Evolutionary conservation across 1,140 invertebrate genomes (phyloP).

Genomic region (Neocloeon triangulifer): DNA sequence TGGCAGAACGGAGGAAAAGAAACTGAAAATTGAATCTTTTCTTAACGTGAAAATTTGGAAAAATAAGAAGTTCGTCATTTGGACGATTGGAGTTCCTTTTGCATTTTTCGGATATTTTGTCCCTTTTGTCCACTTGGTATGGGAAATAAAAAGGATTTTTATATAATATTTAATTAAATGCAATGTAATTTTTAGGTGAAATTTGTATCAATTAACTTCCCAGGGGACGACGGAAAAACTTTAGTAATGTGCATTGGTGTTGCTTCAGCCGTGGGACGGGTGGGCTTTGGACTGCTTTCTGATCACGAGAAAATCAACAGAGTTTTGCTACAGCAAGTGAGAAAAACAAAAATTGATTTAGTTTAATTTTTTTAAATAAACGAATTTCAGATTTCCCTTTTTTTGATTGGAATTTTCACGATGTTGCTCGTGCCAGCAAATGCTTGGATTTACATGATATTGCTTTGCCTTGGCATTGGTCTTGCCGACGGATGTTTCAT

Average conservation of each 20-base stretch:
- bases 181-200: constrained; percentile 19
- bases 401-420: constrained; percentile 58
- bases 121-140: constrained; percentile 77
- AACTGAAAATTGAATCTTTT: constrained; percentile 20
- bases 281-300: constrained; percentile 66
- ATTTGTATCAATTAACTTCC: constrained; percentile 45
- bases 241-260: constrained; percentile 69
- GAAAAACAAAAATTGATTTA: no score
- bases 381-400: constrained; percentile 51
- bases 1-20: constrained; percentile 7
- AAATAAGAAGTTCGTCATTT: constrained; percentile 60
- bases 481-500: constrained; percentile 87
- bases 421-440: constrained; percentile 40
- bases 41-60: constrained; percentile 66
- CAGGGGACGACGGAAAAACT: constrained; percentile 35
- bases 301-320: constrained; percentile 57
- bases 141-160: constrained; percentile 30
- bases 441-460: constrained; percentile 37
- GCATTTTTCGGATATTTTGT: constrained; percentile 85
- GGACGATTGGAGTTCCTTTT: constrained; percentile 60
- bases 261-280: constrained; percentile 61
- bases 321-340: constrained; percentile 57
- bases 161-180: background rate
- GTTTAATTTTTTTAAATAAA: no score
- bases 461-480: constrained; percentile 56